phyloP scores from a whole-genome alignment of 2,113 vertebrate species.

The Tenebrosternarchus preto region DNA sequence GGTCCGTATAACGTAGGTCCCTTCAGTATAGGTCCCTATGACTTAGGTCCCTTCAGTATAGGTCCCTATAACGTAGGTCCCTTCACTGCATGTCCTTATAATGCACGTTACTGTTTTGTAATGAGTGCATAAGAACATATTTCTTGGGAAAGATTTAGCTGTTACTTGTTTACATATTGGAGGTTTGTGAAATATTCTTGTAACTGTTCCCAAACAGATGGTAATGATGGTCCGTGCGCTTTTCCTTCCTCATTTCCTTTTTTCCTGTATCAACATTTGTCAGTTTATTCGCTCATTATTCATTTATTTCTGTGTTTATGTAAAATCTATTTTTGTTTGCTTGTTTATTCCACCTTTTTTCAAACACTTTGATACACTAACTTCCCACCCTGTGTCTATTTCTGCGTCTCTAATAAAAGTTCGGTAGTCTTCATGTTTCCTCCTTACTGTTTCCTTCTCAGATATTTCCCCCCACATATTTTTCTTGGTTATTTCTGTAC shows the following conservation, averaged over 20 bases:
- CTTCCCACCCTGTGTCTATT: conserved; percentile 8
- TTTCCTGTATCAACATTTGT: conserved; percentile 15
- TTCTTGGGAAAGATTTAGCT: no score
- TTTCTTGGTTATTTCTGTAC: neutral
- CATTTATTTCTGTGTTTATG: neutral
- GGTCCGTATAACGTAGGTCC: neutral
- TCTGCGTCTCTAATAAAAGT: conserved; percentile 45
- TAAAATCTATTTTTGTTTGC: neutral
- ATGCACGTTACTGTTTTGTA: neutral
- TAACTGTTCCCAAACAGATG: neutral
- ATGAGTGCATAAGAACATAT: no score
- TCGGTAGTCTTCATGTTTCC: conserved; percentile 42
- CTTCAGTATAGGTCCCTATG: neutral
- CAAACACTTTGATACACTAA: conserved; percentile 3
- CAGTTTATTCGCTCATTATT: neutral
- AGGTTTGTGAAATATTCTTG: no score
- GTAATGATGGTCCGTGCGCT: neutral
- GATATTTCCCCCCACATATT: conserved; percentile 1
- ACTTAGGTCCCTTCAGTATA: neutral
- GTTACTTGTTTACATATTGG: no score
- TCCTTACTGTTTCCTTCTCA: conserved; percentile 11
- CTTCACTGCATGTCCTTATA: neutral
- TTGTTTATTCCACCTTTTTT: neutral
- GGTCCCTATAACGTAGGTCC: neutral
- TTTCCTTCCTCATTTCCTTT: neutral